Evolutionary conservation across 1,140 invertebrate species (phyloP).

Genomic region (Camponotus vicinus): DNA sequence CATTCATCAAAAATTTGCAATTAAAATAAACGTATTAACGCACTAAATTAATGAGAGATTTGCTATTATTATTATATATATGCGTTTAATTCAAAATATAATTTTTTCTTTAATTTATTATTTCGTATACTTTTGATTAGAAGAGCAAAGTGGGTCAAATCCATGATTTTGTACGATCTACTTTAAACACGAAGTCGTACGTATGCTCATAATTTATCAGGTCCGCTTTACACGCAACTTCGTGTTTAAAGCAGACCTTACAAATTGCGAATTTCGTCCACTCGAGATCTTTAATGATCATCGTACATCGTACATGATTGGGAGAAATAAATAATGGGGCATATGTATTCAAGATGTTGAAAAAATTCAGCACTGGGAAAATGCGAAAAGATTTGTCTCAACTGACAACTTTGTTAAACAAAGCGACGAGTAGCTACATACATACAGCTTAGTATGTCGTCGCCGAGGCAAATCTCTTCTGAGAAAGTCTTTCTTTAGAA

Average conservation of each 20-base stretch:
- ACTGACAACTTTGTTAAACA: conserved; percentile 6
- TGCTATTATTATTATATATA: not conserved
- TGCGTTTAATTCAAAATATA: not conserved
- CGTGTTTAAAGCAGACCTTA: conserved; percentile 55
- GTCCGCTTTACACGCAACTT: conserved; percentile 40
- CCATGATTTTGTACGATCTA: conserved; percentile 33
- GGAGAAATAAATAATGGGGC: not conserved
- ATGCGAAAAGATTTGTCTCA: not conserved
- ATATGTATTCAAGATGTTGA: not conserved
- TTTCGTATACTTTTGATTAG: not conserved
- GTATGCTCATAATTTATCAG: conserved; percentile 45
- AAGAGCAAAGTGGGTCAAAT: not conserved
- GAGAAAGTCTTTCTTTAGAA: conserved; percentile 46
- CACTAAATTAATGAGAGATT: not conserved
- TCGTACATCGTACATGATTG: not conserved
- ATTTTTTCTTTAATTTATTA: not conserved
- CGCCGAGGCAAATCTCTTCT: conserved; percentile 21
- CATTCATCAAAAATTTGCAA: not conserved
- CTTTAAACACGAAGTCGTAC: conserved; percentile 37
- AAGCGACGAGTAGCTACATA: not conserved
- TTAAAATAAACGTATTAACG: not conserved
- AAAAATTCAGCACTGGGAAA: not conserved
- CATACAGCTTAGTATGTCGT: too few relatives aligned
- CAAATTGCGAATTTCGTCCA: conserved; percentile 30
- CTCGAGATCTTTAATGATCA: conserved; percentile 13